A percentile compares a stretch with the other conserved stretches of the same genome.
phyloP scores from a whole-genome alignment of 2,113 vertebrate species.

The Pipra filicauda region DNA sequence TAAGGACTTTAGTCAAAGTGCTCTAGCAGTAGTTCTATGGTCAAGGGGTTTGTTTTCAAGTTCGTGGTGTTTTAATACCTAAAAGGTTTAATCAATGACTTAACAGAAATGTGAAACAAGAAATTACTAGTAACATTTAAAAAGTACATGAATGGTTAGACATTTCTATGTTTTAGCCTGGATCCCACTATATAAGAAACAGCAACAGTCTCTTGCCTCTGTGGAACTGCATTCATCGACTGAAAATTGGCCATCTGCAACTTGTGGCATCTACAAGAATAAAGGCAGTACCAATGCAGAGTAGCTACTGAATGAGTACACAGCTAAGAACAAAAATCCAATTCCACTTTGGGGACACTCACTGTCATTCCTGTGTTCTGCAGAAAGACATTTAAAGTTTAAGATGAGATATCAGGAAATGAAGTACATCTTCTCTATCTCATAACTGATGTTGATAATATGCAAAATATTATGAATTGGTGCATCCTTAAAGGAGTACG shows the following conservation, averaged over 20 bases:
- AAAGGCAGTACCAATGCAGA: not conserved
- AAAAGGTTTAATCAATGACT: not conserved
- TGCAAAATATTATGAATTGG: not conserved
- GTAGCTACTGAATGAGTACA: not conserved
- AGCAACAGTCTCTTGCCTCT: not conserved
- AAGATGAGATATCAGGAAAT: not conserved
- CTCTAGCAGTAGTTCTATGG: not conserved
- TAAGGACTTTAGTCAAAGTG: not conserved
- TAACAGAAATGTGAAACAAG: not conserved
- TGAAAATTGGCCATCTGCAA: not conserved
- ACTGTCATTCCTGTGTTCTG: not conserved
- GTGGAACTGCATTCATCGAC: rapidly evolving
- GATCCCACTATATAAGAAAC: not conserved
- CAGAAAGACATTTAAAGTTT: not conserved
- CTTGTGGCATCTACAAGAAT: not conserved
- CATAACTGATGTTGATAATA: not conserved
- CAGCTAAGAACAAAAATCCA: not conserved
- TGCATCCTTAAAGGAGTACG: not conserved
- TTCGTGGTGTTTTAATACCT: not conserved
- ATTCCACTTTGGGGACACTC: not conserved
- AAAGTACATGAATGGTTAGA: not conserved
- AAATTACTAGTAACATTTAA: not conserved
- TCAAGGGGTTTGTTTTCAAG: not conserved
- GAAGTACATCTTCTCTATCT: not conserved
- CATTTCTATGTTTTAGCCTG: not conserved